Evolutionary conservation across 2,113 vertebrate genomes (phyloP), one percentile per base, ranked within the genome.

Genomic region (Cochlearius cochlearius): DNA sequence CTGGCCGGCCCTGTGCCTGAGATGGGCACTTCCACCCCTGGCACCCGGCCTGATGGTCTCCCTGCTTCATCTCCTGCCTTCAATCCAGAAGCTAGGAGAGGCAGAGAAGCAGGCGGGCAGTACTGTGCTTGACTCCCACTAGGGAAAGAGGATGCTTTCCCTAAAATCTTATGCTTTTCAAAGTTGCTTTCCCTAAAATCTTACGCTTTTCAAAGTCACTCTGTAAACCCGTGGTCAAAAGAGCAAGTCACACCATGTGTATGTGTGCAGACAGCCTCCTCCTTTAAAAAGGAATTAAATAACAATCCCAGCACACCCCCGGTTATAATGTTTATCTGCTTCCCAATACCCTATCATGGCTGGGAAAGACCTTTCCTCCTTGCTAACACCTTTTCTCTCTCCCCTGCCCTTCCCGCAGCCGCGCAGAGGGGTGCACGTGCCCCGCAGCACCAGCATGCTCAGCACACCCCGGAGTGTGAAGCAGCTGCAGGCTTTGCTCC

Each of bases 401-500:
- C 2, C 14, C 27, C 2, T 7, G 45, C 30, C 34, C 15, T 53
- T 45, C 43, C 68, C 25, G 17, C 23, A 41, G 34, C 34, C 29
- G 34, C 53, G 34, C 11, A 17, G 36, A 36, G 21, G 39, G 0
- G 1, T 15, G 12, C 20, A 32, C 4, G 6, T 32, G 55, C 9
- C 38, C 22, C 1, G 3, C 11, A 36, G 38, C 60, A 62, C 39
- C 17, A 9, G 15, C 5, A 12, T 9, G 12, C 8, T 38, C 39
- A 34, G 20, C 21, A 12, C 23, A 47, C 9, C 15, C 18, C 10
- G 4, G 21, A 11, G 15, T 5, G 18, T 4, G 21, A 63, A 49
- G 32, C 27, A 49, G 43, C 50, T 34, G 56, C 80, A 74, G 39
- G 29, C 29, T 83, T 73, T 83, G 25, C 34, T 79, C 49, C 41